Percentiles rank a stretch among this genome's conserved stretches.
These are phyloP conservation scores for Microcebus jonahi DNA, from an alignment of 2,113 vertebrate genomes.

Conservation along the genomic window DNA sequence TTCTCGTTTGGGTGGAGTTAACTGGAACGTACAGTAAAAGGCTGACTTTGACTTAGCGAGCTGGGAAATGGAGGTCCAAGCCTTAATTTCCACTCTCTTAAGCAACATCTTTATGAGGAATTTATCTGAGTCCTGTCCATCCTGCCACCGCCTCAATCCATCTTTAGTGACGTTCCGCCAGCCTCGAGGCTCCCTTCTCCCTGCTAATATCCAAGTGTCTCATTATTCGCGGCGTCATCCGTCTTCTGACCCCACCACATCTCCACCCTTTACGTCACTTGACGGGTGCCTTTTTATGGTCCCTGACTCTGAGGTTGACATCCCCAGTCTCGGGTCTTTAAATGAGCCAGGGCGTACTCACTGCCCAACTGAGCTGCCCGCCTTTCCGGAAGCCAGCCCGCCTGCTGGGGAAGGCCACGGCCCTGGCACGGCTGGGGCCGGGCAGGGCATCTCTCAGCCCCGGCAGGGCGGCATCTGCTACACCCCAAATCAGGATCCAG, in stretches of 20 bases:
- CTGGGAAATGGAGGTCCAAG: neutral
- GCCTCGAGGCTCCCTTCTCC: neutral
- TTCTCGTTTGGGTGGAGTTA: neutral
- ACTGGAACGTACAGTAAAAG: neutral
- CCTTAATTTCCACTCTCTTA: slow-evolving; percentile 9
- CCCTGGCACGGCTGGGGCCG: fast-evolving
- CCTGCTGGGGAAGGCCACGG: neutral
- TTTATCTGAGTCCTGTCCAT: neutral
- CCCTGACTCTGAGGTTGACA: neutral
- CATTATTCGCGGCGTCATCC: neutral
- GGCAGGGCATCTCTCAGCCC: fast-evolving
- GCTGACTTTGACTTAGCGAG: neutral
- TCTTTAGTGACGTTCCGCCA: slow-evolving; percentile 44
- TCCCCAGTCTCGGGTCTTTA: neutral
- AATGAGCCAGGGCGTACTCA: neutral
- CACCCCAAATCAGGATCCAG: neutral
- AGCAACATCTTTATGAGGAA: slow-evolving; percentile 23
- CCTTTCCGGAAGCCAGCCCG: neutral
- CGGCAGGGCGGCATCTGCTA: fast-evolving
- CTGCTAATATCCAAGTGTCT: neutral
- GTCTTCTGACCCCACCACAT: fast-evolving
- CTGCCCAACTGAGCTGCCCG: neutral
- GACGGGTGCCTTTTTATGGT: fast-evolving
- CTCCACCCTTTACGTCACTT: fast-evolving
- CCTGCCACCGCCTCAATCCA: neutral